These are phyloP conservation scores for Calephelis virginiensis DNA, from an alignment of 1,140 invertebrate species.

Conservation along the genomic window DNA sequence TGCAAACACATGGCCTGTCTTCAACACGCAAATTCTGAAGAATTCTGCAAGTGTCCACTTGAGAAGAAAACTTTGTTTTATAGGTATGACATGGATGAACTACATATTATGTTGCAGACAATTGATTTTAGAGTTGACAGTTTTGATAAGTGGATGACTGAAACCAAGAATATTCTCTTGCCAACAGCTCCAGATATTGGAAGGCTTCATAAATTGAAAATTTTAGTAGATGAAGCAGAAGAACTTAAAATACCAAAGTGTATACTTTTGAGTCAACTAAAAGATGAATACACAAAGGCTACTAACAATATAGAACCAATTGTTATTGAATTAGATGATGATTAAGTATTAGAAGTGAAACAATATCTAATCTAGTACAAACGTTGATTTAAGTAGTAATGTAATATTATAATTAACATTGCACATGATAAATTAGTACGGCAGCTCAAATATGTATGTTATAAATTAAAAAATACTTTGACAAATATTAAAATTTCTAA, in stretches of 20 bases:
- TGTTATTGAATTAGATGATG: slow-evolving; percentile 73
- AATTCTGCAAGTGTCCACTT: slow-evolving; percentile 90
- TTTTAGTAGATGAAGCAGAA: slow-evolving; percentile 68
- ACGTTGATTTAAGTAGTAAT: slow-evolving; percentile 2
- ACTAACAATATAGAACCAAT: slow-evolving; percentile 67
- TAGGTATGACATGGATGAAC: slow-evolving; percentile 95
- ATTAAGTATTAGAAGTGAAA: slow-evolving; percentile 38
- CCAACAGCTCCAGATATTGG: slow-evolving; percentile 84
- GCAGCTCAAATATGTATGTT: slow-evolving; percentile 27
- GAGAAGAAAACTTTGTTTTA: slow-evolving; percentile 90
- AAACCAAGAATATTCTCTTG: slow-evolving; percentile 90
- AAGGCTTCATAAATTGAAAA: slow-evolving; percentile 82
- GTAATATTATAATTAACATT: too few relatives aligned
- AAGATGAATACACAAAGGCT: slow-evolving; percentile 64
- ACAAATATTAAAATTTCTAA: too few relatives aligned
- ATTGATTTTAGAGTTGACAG: slow-evolving; percentile 94
- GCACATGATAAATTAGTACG: slow-evolving; percentile 2
- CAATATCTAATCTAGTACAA: slow-evolving; percentile 36
- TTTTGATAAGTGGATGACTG: slow-evolving; percentile 94
- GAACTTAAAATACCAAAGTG: slow-evolving; percentile 77
- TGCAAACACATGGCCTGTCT: slow-evolving; percentile 91
- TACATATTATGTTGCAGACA: slow-evolving; percentile 92
- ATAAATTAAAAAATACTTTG: neutral
- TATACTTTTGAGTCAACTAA: slow-evolving; percentile 60
- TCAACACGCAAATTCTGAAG: slow-evolving; percentile 85